Percentiles rank a stretch among this genome's conserved stretches.
phyloP scores from a whole-genome alignment of 1,140 invertebrate genomes.

The Meloidogyne exigua region DNA sequence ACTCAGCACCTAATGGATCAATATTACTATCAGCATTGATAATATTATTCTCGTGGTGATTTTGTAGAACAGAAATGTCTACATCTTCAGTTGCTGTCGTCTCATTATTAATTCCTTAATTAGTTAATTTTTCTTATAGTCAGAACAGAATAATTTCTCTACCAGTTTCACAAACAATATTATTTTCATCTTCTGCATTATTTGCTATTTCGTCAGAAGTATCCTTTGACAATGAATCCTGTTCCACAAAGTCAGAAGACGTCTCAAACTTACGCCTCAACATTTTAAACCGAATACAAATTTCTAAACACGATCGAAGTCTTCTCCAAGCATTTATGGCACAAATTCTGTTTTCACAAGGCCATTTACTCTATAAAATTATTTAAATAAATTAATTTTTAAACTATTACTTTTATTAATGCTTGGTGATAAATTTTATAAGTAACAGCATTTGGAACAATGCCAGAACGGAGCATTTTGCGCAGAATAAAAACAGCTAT shows the following conservation, averaged over 20 bases:
- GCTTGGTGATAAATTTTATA: conserved; percentile 79
- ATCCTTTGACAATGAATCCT: not conserved
- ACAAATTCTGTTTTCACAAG: conserved; percentile 40
- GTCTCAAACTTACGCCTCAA: conserved; percentile 3
- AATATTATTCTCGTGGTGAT: not conserved
- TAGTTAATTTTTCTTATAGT: not conserved
- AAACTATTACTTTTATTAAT: conserved; percentile 42
- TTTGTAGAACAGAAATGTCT: not conserved
- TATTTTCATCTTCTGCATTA: not conserved
- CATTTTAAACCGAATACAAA: conserved; percentile 27
- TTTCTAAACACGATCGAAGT: conserved; percentile 30
- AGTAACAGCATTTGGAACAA: conserved; percentile 94
- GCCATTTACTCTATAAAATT: conserved; percentile 53
- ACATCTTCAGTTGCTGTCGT: not conserved
- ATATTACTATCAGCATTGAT: not conserved
- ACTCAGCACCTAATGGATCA: conserved; percentile 11
- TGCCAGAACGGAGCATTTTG: conserved; percentile 87
- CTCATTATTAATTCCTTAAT: not conserved
- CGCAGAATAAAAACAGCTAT: conserved; percentile 89
- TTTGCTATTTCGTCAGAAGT: not conserved
- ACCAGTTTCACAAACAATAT: not conserved
- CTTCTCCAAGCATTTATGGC: conserved; percentile 48
- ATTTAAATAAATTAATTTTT: conserved; percentile 3
- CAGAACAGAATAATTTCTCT: not conserved
- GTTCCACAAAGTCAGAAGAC: not conserved